phyloP scores from a whole-genome alignment of 2,888 invertebrate genomes.

The Cephus runcator region DNA sequence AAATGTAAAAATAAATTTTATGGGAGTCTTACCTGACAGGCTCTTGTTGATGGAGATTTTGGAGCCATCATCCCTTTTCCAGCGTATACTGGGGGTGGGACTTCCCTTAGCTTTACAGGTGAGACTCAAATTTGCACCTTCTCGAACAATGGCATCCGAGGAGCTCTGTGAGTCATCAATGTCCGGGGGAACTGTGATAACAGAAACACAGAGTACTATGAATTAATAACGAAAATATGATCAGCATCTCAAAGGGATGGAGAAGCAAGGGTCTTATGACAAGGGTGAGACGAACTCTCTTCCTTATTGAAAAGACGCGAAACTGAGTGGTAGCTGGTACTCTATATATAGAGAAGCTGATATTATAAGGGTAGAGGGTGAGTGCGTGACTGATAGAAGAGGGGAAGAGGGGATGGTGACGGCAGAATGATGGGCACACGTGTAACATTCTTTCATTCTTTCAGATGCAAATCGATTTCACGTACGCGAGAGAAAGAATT shows the following conservation, averaged over 20 bases:
- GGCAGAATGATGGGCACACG: constrained; percentile 22
- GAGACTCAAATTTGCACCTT: constrained; percentile 89
- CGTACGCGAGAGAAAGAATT: constrained; percentile 26
- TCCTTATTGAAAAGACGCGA: constrained; percentile 3
- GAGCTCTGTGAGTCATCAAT: constrained; percentile 92
- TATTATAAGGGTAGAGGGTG: neutral
- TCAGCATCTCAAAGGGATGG: neutral
- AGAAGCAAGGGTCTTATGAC: neutral
- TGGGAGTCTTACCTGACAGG: constrained; percentile 72
- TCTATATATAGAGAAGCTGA: neutral
- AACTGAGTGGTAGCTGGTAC: neutral
- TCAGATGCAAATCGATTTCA: constrained; percentile 40
- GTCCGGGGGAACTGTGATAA: constrained; percentile 85
- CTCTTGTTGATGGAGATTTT: constrained; percentile 89
- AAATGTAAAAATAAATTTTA: neutral
- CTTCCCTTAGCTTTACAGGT: constrained; percentile 91
- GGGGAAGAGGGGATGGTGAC: neutral
- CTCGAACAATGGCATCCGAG: constrained; percentile 90
- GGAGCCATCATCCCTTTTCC: constrained; percentile 90
- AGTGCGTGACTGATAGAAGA: neutral
- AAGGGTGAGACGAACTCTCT: constrained; percentile 12
- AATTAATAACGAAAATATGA: neutral
- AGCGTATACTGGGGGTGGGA: constrained; percentile 88
- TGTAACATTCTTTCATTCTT: constrained; percentile 46
- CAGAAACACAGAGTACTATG: constrained; percentile 30